A percentile compares a stretch with the other conserved stretches of the same genome.
Conservation (phyloP, 2,113 vertebrate genomes). For the Sorex fumeus region DNA sequence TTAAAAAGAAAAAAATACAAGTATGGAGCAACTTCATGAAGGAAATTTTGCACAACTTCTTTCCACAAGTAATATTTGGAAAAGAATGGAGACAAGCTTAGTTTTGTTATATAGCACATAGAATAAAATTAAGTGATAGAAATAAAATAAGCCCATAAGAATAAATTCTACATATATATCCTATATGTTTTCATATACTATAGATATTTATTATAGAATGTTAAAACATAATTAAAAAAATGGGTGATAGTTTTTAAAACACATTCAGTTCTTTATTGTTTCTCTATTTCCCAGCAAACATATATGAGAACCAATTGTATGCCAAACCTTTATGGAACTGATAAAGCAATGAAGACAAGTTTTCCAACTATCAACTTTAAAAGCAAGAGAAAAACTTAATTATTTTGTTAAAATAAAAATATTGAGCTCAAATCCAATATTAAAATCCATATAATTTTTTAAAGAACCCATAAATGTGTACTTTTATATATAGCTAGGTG, state of each 20-base stretch:
- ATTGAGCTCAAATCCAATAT: not conserved
- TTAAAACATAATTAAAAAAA: not conserved
- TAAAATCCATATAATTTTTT: constrained; percentile 15
- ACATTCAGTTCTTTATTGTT: constrained; percentile 7
- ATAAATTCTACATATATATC: no score
- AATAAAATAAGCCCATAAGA: no score
- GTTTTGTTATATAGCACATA: constrained; percentile 1
- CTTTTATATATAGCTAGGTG: not conserved
- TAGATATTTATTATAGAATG: no score
- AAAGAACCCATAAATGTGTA: not conserved
- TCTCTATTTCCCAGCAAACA: not conserved
- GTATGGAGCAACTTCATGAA: not conserved
- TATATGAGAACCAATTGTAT: constrained; percentile 21
- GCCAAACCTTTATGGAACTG: constrained; percentile 19
- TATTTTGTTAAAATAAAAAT: constrained; percentile 33
- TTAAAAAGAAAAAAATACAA: not conserved
- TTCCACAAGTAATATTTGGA: not conserved
- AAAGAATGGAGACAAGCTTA: not conserved
- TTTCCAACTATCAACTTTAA: not conserved
- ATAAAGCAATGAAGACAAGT: not conserved
- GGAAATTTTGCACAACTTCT: constrained; percentile 4
- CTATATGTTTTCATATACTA: no score
- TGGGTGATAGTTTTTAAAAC: constrained; percentile 24
- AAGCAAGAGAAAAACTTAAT: not conserved
- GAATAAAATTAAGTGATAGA: constrained; percentile 21